Conservation (phyloP, 1,140 invertebrate genomes). For the Drosophila athabasca region DNA sequence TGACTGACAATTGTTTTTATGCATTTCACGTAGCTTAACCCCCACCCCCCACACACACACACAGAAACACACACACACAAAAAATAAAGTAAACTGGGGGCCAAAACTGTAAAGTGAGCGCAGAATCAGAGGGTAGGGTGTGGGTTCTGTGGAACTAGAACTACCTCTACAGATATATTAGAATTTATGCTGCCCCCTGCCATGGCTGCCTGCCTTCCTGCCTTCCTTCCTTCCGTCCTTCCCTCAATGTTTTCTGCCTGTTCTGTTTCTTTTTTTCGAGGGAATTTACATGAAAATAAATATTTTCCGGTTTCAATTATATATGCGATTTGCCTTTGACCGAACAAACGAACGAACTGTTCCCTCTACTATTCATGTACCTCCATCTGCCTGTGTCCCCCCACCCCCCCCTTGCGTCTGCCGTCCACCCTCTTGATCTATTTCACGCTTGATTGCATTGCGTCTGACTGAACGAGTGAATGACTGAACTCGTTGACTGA, state of each 20-base stretch:
- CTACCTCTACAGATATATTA: constrained; percentile 27
- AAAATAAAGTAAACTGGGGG: constrained; percentile 22
- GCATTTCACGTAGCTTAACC: constrained; percentile 77
- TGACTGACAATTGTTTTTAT: constrained; percentile 73
- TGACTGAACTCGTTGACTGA: constrained; percentile 50
- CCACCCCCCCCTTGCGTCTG: background rate
- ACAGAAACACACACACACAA: constrained; percentile 49
- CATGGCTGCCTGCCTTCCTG: constrained; percentile 20
- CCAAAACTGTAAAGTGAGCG: constrained; percentile 45
- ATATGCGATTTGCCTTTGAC: constrained; percentile 52
- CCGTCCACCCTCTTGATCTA: constrained; percentile 51
- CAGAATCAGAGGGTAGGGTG: constrained; percentile 26
- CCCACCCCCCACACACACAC: constrained; percentile 7
- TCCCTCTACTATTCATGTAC: constrained; percentile 28
- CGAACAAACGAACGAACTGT: constrained; percentile 11
- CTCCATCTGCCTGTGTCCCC: constrained; percentile 24
- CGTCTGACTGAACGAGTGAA: constrained; percentile 46
- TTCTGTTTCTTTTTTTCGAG: constrained; percentile 33
- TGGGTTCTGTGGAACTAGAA: constrained; percentile 24
- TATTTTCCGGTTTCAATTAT: constrained; percentile 83
- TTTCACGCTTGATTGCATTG: constrained; percentile 80
- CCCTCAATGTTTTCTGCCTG: constrained; percentile 7
- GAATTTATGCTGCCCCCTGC: constrained; percentile 48
- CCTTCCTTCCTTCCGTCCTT: constrained; percentile 49
- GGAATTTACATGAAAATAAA: constrained; percentile 83